These are phyloP conservation scores for Arnoldichthys spilopterus DNA, from an alignment of 2,797 vertebrate genomes.

Conservation along the genomic window DNA sequence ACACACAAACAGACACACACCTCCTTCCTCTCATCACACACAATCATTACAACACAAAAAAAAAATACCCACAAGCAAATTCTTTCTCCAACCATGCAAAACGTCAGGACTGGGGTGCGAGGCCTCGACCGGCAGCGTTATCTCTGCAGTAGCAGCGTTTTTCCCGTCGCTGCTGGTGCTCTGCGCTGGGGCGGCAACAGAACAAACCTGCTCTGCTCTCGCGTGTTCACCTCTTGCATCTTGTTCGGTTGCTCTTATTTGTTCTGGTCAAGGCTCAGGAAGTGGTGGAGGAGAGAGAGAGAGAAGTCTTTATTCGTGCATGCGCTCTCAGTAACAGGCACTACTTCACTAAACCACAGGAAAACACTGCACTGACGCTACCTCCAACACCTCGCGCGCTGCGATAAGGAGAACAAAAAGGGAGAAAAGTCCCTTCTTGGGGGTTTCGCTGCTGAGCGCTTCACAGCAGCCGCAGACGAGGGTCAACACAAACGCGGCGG, in stretches of 20 bases:
- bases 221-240: background rate
- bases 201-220: too few relatives aligned
- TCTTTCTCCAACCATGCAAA: constrained; percentile 24
- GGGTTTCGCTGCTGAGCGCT: constrained; percentile 50
- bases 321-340: constrained; percentile 62
- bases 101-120: constrained; percentile 21
- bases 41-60: constrained; percentile 17
- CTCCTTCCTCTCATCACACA: constrained; percentile 23
- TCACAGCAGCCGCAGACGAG: constrained; percentile 41
- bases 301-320: constrained; percentile 31
- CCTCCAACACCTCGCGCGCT: constrained; percentile 63
- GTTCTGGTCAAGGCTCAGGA: constrained; percentile 63
- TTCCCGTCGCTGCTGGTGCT: background rate
- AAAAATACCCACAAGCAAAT: constrained; percentile 34
- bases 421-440: constrained; percentile 70
- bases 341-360: constrained; percentile 76
- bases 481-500: constrained; percentile 8
- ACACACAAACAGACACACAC: constrained; percentile 29
- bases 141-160: constrained; percentile 7
- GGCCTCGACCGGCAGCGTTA: constrained; percentile 18
- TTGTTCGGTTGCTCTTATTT: constrained; percentile 28
- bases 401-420: constrained; percentile 59
- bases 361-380: constrained; percentile 73
- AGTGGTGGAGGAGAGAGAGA: constrained; percentile 57
- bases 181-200: too few relatives aligned